Percentiles rank a stretch among this genome's conserved stretches.
Evolutionary conservation across 2,888 invertebrate genomes (phyloP).

Genomic region (Kuschelorhynchus macadamiae): DNA sequence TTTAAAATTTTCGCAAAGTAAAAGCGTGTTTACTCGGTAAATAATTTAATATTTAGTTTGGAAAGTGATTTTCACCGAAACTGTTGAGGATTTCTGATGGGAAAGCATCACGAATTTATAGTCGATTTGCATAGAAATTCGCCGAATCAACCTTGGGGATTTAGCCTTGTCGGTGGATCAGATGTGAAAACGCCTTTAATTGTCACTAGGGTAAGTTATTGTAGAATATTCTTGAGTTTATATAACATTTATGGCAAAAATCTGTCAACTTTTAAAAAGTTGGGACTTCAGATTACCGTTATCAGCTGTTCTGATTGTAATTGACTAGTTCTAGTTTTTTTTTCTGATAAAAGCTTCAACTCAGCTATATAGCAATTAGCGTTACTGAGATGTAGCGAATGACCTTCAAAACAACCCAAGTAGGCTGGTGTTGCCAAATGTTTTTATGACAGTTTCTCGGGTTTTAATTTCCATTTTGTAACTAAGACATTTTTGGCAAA

Average conservation of each 20-base stretch:
- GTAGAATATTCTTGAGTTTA: not conserved
- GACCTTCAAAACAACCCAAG: too few species aligned
- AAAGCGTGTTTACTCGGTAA: constrained; percentile 36
- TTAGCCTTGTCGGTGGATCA: constrained; percentile 88
- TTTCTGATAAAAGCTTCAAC: too few species aligned
- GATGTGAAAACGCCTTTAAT: constrained; percentile 90
- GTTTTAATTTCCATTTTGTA: too few species aligned
- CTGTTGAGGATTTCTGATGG: constrained; percentile 64
- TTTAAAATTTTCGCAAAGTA: constrained; percentile 40
- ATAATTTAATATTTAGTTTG: constrained; percentile 41
- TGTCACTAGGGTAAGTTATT: constrained; percentile 88
- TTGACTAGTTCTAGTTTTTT: too few species aligned
- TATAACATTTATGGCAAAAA: not conserved
- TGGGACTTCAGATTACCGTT: too few species aligned
- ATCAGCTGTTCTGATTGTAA: too few species aligned
- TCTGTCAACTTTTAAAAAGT: too few species aligned
- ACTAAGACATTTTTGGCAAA: too few species aligned
- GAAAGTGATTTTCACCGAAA: constrained; percentile 50
- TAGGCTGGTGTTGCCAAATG: too few species aligned
- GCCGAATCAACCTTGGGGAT: constrained; percentile 85
- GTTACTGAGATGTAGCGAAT: too few species aligned
- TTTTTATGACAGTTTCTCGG: too few species aligned
- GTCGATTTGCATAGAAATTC: constrained; percentile 81
- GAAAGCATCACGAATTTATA: constrained; percentile 83
- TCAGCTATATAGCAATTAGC: too few species aligned